Evolutionary conservation across 2,888 invertebrate species (phyloP).

Genomic region (Oegoconia quadripuncta): DNA sequence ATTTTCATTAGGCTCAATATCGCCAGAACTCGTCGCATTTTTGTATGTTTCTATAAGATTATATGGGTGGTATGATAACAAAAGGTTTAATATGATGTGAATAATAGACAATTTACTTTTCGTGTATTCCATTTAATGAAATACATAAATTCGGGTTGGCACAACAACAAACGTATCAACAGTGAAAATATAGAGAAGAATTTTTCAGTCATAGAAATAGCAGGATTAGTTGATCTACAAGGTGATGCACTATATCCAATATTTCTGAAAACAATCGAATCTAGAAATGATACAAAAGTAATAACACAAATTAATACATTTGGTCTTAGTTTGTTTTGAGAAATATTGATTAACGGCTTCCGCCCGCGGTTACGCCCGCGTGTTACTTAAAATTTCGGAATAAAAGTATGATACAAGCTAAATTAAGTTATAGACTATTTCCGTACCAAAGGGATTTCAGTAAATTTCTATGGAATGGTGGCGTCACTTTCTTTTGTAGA

Average conservation of each 20-base stretch:
- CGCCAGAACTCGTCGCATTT: no score
- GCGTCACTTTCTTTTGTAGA: no score
- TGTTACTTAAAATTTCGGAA: no score
- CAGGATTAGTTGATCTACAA: conserved; percentile 18
- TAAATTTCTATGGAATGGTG: no score
- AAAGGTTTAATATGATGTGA: neutral
- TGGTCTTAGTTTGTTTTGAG: neutral
- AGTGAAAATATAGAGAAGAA: conserved; percentile 58
- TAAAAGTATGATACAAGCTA: no score
- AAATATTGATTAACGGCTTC: no score
- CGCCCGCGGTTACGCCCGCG: no score
- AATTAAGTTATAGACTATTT: no score
- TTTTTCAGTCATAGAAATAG: conserved; percentile 56
- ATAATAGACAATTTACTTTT: conserved; percentile 15
- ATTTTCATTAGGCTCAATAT: no score
- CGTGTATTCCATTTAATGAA: conserved; percentile 69
- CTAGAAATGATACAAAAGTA: neutral
- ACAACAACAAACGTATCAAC: conserved; percentile 71
- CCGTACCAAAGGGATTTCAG: no score
- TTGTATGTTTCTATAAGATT: no score
- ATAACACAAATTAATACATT: neutral
- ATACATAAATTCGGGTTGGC: conserved; percentile 77
- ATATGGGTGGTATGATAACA: no score
- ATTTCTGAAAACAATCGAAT: conserved; percentile 15
- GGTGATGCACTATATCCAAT: conserved; percentile 20